Percentiles rank a stretch among this genome's conserved stretches.
Conservation (phyloP, 2,888 invertebrate species). For the Drosophila neoperkinsi region DNA sequence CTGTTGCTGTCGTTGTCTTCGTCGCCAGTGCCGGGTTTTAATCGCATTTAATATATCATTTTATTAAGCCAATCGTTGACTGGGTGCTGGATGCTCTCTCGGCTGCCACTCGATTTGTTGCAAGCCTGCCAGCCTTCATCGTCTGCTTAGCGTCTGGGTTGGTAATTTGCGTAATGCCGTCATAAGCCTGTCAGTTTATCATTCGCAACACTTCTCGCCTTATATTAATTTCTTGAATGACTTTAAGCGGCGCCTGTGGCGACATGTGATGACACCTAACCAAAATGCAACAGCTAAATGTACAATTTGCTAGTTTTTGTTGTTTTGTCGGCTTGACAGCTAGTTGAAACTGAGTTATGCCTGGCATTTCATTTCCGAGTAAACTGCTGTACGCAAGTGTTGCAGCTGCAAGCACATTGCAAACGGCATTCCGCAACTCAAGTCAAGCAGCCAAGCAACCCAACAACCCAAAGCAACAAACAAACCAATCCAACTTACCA, state of each 20-base stretch:
- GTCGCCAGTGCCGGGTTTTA: slow-evolving; percentile 62
- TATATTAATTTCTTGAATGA: slow-evolving; percentile 44
- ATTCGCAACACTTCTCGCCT: slow-evolving; percentile 51
- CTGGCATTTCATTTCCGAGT: slow-evolving; percentile 67
- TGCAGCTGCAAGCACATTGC: slow-evolving; percentile 48
- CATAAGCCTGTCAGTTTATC: slow-evolving; percentile 79
- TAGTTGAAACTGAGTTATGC: slow-evolving; percentile 57
- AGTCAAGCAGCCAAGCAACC: slow-evolving; percentile 23
- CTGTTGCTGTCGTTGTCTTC: slow-evolving; percentile 36
- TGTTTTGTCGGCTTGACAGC: slow-evolving; percentile 27
- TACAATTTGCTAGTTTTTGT: slow-evolving; percentile 8
- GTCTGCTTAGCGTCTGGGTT: slow-evolving; percentile 53
- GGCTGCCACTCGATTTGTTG: slow-evolving; percentile 3
- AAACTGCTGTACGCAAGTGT: slow-evolving; percentile 38
- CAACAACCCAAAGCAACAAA: slow-evolving; percentile 7
- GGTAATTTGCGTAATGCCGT: slow-evolving; percentile 77
- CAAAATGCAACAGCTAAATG: slow-evolving; percentile 5
- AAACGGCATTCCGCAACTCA: slow-evolving; percentile 54
- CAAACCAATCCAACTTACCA: slow-evolving; percentile 41
- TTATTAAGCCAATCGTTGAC: slow-evolving; percentile 73
- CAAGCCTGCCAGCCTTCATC: slow-evolving; percentile 9
- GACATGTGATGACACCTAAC: slow-evolving; percentile 68
- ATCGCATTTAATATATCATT: slow-evolving; percentile 80
- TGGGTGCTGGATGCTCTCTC: slow-evolving; percentile 5
- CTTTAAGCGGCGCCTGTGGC: slow-evolving; percentile 54